phyloP scores from a whole-genome alignment of 2,888 invertebrate species.

The Thymelicus sylvestris region DNA sequence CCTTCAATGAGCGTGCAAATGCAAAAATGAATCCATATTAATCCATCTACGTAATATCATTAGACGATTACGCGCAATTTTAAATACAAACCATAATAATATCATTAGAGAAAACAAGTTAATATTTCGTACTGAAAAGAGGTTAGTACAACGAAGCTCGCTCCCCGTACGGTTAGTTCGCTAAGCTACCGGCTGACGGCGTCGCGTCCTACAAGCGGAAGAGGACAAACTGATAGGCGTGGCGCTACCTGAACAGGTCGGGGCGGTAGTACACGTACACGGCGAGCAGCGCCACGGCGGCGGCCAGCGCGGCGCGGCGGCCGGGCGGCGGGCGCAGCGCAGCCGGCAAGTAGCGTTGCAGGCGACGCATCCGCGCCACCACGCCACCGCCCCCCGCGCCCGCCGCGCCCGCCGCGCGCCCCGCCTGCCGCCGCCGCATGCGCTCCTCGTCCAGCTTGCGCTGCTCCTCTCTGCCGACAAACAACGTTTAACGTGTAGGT shows the following conservation, averaged over 20 bases:
- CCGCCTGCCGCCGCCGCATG: conserved; percentile 70
- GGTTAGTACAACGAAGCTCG: background rate
- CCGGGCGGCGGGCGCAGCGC: conserved; percentile 55
- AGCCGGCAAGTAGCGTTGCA: conserved; percentile 56
- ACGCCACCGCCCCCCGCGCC: conserved; percentile 43
- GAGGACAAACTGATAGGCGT: conserved; percentile 73
- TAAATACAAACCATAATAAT: too few relatives aligned
- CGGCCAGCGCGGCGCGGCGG: conserved; percentile 74
- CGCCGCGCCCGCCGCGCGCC: conserved; percentile 50
- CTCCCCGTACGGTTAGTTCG: background rate
- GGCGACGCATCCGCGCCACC: conserved; percentile 61
- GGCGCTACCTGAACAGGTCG: conserved; percentile 73
- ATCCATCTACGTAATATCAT: too few relatives aligned
- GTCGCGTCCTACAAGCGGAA: conserved; percentile 59
- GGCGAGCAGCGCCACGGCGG: conserved; percentile 84
- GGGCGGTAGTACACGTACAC: conserved; percentile 85
- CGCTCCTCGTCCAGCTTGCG: conserved; percentile 85
- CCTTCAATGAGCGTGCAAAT: too few relatives aligned
- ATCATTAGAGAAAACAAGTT: too few relatives aligned
- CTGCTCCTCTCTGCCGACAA: conserved; percentile 80
- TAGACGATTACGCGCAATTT: too few relatives aligned
- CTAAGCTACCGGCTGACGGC: background rate
- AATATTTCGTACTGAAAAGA: too few relatives aligned
- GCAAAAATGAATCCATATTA: too few relatives aligned
- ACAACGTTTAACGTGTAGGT: too few relatives aligned